Conservation (phyloP, 2,888 invertebrate genomes). For the Megaustenia siamemsis region DNA sequence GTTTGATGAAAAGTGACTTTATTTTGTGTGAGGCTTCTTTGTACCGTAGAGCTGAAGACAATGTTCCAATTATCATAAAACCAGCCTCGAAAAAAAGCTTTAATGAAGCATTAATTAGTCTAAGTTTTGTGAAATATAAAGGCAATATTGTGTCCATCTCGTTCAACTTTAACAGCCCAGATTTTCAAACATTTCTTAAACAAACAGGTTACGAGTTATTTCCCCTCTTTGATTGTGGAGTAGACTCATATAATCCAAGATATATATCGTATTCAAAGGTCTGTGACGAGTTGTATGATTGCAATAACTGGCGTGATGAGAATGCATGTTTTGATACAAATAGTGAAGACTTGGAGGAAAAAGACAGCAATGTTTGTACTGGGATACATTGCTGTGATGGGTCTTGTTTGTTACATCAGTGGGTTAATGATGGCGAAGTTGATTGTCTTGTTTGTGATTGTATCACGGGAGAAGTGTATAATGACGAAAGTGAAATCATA, state of each 20-base stretch:
- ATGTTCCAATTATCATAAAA: background rate
- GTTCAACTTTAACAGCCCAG: background rate
- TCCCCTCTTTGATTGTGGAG: too few species aligned
- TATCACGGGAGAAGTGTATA: too few species aligned
- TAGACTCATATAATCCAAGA: too few species aligned
- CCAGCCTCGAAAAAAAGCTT: background rate
- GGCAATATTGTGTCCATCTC: background rate
- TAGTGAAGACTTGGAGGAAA: conserved; percentile 21
- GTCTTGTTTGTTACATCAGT: too few species aligned
- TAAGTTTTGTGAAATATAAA: background rate
- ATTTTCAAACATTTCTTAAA: background rate
- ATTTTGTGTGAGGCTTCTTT: background rate
- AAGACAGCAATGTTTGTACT: too few species aligned
- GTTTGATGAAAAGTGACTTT: background rate
- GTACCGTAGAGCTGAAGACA: background rate
- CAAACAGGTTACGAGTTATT: too few species aligned
- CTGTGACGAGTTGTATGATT: background rate
- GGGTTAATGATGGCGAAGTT: too few species aligned
- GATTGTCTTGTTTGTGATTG: too few species aligned
- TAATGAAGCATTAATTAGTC: background rate
- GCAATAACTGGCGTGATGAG: background rate
- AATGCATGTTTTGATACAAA: background rate
- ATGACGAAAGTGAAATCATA: too few species aligned
- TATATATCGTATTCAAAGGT: background rate
- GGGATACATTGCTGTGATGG: too few species aligned